Percentiles rank a stretch among this genome's conserved stretches.
These are phyloP conservation scores for Turritopsis rubra DNA, from an alignment of 30 jellyfish, hydroid and myxozoan species.

Conservation along the genomic window DNA sequence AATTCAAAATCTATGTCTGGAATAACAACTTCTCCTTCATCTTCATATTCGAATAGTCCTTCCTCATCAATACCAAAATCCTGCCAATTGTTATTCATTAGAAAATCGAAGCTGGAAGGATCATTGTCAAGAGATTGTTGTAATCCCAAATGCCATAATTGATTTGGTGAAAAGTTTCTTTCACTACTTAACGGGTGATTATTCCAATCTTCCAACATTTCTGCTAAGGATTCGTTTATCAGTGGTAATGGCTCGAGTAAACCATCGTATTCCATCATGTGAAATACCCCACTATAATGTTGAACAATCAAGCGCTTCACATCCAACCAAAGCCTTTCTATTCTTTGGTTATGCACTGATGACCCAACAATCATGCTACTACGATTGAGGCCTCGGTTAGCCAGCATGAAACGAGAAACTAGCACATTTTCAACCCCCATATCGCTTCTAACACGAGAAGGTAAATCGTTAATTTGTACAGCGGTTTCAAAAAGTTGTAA, in stretches of 20 bases:
- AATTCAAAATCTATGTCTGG: neutral
- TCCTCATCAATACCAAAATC: constrained; percentile 3
- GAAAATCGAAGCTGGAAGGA: constrained; percentile 3
- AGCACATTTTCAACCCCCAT: constrained; percentile 48
- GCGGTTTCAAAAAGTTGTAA: constrained; percentile 29
- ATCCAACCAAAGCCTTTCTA: constrained; percentile 39
- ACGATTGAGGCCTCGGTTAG: constrained; percentile 27
- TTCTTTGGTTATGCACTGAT: constrained; percentile 43
- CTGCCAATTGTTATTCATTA: neutral
- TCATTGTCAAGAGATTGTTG: neutral
- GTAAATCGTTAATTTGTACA: constrained; percentile 33
- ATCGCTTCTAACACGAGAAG: constrained; percentile 51
- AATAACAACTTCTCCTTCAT: constrained; percentile 8
- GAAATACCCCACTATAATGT: constrained; percentile 20
- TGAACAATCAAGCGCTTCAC: constrained; percentile 33
- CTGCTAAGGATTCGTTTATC: constrained; percentile 26
- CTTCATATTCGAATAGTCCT: constrained; percentile 5
- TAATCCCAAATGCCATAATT: constrained; percentile 29
- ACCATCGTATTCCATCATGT: constrained; percentile 25
- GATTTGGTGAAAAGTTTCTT: constrained; percentile 29
- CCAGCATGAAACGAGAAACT: constrained; percentile 40
- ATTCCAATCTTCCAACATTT: constrained; percentile 33
- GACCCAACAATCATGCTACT: constrained; percentile 40
- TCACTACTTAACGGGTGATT: constrained; percentile 39
- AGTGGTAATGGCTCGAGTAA: constrained; percentile 22